Conservation (phyloP, 2,888 invertebrate species). For the Onthophagus sagittarius region DNA sequence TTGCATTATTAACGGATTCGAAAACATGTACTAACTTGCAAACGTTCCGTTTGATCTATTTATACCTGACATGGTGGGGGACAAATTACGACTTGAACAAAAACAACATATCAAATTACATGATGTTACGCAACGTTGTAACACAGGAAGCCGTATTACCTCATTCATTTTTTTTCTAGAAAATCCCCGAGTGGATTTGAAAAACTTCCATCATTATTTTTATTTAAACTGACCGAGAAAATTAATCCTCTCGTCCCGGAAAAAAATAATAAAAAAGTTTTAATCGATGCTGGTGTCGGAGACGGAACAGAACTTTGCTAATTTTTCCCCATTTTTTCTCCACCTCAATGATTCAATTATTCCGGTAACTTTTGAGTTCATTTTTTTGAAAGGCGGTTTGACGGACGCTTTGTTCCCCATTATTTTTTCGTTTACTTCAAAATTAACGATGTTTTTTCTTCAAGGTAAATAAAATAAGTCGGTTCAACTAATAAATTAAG, state of each 20-base stretch:
- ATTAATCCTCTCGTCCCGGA: neutral
- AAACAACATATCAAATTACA: neutral
- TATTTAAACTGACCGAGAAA: neutral
- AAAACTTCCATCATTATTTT: neutral
- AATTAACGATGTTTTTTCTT: neutral
- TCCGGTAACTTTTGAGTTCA: constrained; percentile 5
- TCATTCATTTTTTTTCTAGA: neutral
- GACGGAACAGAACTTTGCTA: constrained; percentile 7
- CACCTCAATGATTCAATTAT: constrained; percentile 12
- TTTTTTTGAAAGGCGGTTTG: neutral
- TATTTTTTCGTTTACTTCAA: neutral
- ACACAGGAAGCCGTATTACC: neutral
- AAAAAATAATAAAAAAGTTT: constrained; percentile 1
- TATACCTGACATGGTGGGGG: neutral
- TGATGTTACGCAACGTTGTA: neutral
- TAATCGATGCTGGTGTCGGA: constrained; percentile 5
- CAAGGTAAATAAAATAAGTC: too few relatives aligned
- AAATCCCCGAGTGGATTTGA: neutral
- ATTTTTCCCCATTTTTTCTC: constrained; percentile 8
- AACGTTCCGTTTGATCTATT: neutral
- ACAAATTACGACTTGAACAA: neutral
- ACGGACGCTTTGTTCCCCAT: neutral
- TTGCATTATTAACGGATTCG: neutral
- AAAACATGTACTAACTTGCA: neutral
- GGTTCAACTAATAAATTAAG: too few relatives aligned